Conservation (phyloP, 2,888 invertebrate genomes). For the Zelleria hepariella region DNA sequence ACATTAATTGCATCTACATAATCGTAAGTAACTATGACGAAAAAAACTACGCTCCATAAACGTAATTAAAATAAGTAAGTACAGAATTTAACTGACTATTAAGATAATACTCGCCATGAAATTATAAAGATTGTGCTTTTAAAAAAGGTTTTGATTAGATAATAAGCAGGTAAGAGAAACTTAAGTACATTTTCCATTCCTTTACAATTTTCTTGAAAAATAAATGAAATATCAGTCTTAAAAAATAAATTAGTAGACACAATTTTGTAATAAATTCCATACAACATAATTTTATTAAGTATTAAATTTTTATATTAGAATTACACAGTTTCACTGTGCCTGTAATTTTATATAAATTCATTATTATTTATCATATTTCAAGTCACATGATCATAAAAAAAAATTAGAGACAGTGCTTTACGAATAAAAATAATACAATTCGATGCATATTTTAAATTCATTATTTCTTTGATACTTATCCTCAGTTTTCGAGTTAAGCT, state of each 20-base stretch:
- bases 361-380: background rate
- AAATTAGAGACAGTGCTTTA: background rate
- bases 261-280: constrained; percentile 3
- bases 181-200: constrained; percentile 9
- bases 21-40: background rate
- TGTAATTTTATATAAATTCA: background rate
- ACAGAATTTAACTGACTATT: constrained; percentile 30
- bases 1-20: background rate
- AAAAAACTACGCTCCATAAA: background rate
- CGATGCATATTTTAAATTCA: too few species aligned
- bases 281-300: background rate
- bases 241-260: constrained; percentile 8
- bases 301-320: background rate
- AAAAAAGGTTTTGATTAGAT: background rate
- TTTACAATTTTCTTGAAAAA: constrained; percentile 5
- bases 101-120: constrained; percentile 27
- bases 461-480: too few species aligned
- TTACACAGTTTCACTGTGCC: background rate
- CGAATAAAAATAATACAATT: background rate
- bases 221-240: background rate
- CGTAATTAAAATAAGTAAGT: background rate
- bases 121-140: background rate
- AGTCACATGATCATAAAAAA: background rate
- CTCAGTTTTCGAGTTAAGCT: constrained; percentile 4
- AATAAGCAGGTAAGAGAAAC: background rate